A percentile compares a stretch with the other conserved stretches of the same genome.
Evolutionary conservation across 2,113 vertebrate species (phyloP).

Genomic region (Xenopus laevis): DNA sequence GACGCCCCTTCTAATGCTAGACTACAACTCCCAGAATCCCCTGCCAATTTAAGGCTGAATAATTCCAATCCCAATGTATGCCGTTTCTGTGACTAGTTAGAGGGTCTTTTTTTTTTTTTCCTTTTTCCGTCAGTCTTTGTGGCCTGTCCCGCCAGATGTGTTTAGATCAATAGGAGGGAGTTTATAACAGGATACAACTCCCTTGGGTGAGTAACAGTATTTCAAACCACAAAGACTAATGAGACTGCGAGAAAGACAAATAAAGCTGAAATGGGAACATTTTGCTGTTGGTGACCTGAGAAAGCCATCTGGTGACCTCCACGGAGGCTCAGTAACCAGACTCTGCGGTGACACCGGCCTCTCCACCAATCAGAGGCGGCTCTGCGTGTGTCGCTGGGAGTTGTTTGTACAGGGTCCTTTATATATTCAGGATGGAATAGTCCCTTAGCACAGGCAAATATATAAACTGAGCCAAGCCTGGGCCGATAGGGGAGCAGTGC

Average conservation of each 20-base stretch:
- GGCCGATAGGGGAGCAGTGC: too few species aligned
- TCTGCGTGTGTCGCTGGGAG: slow-evolving; percentile 7
- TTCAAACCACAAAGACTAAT: slow-evolving; percentile 33
- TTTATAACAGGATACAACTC: slow-evolving; percentile 14
- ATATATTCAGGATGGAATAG: neutral
- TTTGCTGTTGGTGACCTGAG: slow-evolving; percentile 2
- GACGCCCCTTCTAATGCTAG: too few species aligned
- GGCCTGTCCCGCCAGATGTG: slow-evolving; percentile 12
- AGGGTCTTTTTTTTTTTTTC: too few species aligned
- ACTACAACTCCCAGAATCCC: too few species aligned
- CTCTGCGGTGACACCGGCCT: slow-evolving; percentile 4
- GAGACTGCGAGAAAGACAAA: slow-evolving; percentile 8
- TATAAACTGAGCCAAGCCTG: too few species aligned
- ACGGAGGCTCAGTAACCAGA: neutral
- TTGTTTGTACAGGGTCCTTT: slow-evolving; percentile 13
- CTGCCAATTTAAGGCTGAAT: too few species aligned
- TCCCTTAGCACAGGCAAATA: too few species aligned
- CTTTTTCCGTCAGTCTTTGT: too few species aligned
- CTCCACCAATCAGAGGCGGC: neutral
- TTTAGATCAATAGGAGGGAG: slow-evolving; percentile 17
- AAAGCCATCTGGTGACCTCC: slow-evolving; percentile 36
- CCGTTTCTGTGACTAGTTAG: too few species aligned
- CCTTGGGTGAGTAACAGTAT: slow-evolving; percentile 24
- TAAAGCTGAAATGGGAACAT: slow-evolving; percentile 20
- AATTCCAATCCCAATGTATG: too few species aligned